Evolutionary conservation across 2,797 vertebrate species (phyloP), one percentile per base, ranked within the genome.

Genomic region (Vespertilio murinus): DNA sequence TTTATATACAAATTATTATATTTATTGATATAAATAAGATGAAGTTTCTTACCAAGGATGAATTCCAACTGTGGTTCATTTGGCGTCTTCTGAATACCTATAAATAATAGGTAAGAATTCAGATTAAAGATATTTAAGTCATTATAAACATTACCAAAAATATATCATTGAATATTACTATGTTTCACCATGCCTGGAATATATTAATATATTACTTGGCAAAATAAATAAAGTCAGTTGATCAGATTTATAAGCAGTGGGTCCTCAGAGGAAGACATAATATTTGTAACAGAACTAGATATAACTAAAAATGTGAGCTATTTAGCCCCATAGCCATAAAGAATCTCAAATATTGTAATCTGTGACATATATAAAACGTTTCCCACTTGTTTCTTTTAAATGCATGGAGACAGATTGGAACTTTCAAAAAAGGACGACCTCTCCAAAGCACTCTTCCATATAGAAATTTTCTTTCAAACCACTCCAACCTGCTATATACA

Each of bases 21-120:
- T 22, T 74, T 80, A 42, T 69, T 40, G 35, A 73, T 90, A 61
- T 33, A 85, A 94, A 86, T 47, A 85, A 96, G 40, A 56, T 42
- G 1, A 5, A 75, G 91, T 95, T 94, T 82, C 98, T 98, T 98
- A 98, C 98, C 98, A 75, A 98, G 98, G 92, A 97, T 98, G 95
- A 98, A 98, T 96, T 98, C 98, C 96, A 98, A 80, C 95, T 98
- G 98, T 70, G 98, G 98, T 71, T 98, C 98, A 97, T 97, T 95
- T 94, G 97, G 96, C 95, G 83, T 97, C 95, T 96, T 98, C 95
- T 98, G 97, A 97, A 98, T 98, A 97, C 97, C 98, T 98, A 94
- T 92, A 82, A 96, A 97, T 35, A 86, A 95, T 10, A 97, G 69
- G 64, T 30, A 61, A 56, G 90, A 59, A 67, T 45, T 70, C 8